These are phyloP conservation scores for Nibea coibor DNA, from an alignment of 2,113 vertebrate genomes.

Conservation along the genomic window DNA sequence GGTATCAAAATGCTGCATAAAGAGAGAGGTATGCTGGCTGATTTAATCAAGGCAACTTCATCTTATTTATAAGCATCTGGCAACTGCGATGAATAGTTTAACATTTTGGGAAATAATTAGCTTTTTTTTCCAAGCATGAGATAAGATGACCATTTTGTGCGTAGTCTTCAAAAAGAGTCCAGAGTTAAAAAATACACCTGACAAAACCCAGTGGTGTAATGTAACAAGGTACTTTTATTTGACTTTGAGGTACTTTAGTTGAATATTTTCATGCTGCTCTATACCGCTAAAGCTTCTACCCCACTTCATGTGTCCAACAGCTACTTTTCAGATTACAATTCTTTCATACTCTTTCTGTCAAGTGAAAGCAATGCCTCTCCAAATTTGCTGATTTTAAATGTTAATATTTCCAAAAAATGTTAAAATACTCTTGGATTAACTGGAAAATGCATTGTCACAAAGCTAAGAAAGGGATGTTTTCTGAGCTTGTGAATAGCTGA, in stretches of 20 bases:
- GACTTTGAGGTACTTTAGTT: background rate
- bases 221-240: background rate
- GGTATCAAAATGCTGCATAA: background rate
- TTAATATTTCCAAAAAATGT: too few relatives aligned
- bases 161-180: background rate
- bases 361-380: too few relatives aligned
- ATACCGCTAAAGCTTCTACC: background rate
- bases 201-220: background rate
- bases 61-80: slow-evolving; percentile 3
- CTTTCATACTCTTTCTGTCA: background rate
- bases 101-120: background rate
- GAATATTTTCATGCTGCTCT: background rate
- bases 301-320: too few relatives aligned
- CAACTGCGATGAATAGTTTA: background rate
- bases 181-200: background rate
- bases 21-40: background rate
- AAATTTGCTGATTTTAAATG: background rate
- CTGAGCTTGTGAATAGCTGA: background rate
- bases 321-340: background rate
- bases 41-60: background rate
- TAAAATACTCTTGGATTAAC: background rate
- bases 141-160: background rate
- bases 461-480: background rate
- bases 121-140: background rate
- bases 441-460: background rate